Percentiles rank a stretch among this genome's conserved stretches.
These are phyloP conservation scores for Drosophila kokeensis DNA, from an alignment of 2,888 invertebrate genomes.

Conservation along the genomic window DNA sequence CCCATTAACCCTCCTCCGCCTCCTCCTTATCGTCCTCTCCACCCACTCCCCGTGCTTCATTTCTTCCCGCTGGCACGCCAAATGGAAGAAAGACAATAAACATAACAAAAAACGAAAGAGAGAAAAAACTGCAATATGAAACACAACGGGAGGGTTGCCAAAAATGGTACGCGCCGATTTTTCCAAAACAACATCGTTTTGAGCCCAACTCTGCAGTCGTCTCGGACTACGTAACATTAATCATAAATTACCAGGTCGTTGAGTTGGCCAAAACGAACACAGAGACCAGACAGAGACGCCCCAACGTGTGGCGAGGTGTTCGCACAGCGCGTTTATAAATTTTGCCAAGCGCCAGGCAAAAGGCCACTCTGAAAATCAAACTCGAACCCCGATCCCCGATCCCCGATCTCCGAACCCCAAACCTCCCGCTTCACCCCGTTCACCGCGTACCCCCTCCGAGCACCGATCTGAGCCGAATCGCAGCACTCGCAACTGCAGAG, in stretches of 20 bases:
- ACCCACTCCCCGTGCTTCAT: background rate
- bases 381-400: constrained; percentile 12
- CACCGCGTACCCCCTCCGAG: background rate
- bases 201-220: constrained; percentile 33
- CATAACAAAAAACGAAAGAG: background rate
- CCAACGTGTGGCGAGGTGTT: constrained; percentile 80
- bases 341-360: constrained; percentile 82
- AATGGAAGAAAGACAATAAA: constrained; percentile 15
- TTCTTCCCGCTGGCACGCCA: constrained; percentile 20
- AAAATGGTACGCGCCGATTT: constrained; percentile 76
- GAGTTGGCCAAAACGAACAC: constrained; percentile 62
- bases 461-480: background rate
- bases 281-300: constrained; percentile 63
- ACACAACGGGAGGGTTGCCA: constrained; percentile 80
- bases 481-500: constrained; percentile 15
- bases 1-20: constrained; percentile 14
- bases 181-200: constrained; percentile 58
- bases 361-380: constrained; percentile 25
- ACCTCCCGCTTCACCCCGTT: background rate
- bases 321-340: constrained; percentile 82
- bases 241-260: constrained; percentile 83
- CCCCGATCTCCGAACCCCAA: background rate
- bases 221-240: constrained; percentile 72
- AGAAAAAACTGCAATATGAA: constrained; percentile 65
- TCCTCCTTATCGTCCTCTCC: background rate